Percentiles rank a stretch among this genome's conserved stretches.
Conservation (phyloP, 2,797 vertebrate species). For the Myotis vivesi region DNA sequence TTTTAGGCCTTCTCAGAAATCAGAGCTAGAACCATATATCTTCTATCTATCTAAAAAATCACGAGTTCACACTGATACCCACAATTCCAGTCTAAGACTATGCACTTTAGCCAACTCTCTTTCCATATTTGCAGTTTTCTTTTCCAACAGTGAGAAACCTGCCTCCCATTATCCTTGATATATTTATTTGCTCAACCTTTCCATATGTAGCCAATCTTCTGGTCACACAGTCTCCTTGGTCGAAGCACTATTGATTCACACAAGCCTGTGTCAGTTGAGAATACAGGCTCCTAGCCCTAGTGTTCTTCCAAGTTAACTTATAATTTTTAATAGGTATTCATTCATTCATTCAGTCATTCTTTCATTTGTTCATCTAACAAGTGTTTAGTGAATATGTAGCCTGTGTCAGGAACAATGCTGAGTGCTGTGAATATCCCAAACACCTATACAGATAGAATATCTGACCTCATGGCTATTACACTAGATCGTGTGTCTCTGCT, state of each 20-base stretch:
- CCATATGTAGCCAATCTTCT: not conserved
- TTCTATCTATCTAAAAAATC: not conserved
- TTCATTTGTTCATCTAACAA: not conserved
- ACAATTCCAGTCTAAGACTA: not conserved
- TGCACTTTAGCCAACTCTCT: not conserved
- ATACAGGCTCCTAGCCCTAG: not conserved
- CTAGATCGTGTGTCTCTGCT: not conserved
- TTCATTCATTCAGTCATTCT: not conserved
- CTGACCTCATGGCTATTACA: not conserved
- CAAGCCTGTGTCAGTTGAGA: not conserved
- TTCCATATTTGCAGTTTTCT: not conserved
- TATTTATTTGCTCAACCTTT: not conserved
- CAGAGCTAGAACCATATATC: not conserved
- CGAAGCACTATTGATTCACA: not conserved
- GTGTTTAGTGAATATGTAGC: not conserved
- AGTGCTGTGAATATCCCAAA: not conserved
- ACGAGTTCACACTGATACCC: not conserved
- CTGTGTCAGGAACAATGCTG: not conserved
- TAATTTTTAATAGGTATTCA: not conserved
- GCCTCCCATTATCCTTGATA: not conserved
- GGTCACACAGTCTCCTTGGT: not conserved
- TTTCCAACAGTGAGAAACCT: not conserved
- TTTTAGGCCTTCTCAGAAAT: not conserved
- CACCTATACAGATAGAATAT: not conserved
- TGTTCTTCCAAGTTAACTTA: not conserved